These are phyloP conservation scores for Perccottus glenii DNA, from an alignment of 2,113 vertebrate species.

Conservation along the genomic window DNA sequence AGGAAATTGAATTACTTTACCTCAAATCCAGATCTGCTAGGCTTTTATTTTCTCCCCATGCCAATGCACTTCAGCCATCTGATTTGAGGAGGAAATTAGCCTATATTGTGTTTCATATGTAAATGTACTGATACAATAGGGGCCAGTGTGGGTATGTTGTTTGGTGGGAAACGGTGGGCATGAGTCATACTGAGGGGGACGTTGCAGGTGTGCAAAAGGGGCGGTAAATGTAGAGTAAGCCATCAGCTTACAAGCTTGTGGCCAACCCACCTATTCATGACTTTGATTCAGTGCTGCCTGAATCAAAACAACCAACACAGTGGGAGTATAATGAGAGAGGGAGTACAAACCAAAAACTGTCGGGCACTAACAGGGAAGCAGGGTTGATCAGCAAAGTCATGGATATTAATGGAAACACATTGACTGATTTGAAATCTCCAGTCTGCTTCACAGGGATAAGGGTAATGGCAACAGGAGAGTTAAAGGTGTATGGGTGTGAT, in stretches of 20 bases:
- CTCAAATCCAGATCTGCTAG: slow-evolving; percentile 30
- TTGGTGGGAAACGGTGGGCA: slow-evolving; percentile 27
- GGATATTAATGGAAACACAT: slow-evolving; percentile 37
- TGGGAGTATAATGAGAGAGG: neutral
- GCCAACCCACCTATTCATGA: slow-evolving; percentile 42
- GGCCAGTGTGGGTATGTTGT: slow-evolving; percentile 6
- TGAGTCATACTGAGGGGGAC: slow-evolving; percentile 53
- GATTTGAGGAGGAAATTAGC: slow-evolving; percentile 56
- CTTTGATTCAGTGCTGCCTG: slow-evolving; percentile 36
- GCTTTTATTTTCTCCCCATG: slow-evolving; percentile 47
- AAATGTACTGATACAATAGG: slow-evolving; percentile 23
- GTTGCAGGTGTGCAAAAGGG: slow-evolving; percentile 40
- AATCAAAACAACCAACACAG: slow-evolving; percentile 7
- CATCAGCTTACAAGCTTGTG: slow-evolving; percentile 39
- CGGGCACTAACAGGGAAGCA: neutral
- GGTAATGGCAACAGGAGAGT: slow-evolving; percentile 31
- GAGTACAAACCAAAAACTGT: neutral
- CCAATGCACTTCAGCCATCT: slow-evolving; percentile 40
- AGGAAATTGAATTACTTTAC: slow-evolving; percentile 49
- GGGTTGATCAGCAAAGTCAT: slow-evolving; percentile 33
- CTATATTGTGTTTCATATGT: slow-evolving; percentile 28
- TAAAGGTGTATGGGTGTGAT: slow-evolving; percentile 29
- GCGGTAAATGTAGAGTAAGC: slow-evolving; percentile 33
- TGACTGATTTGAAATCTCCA: slow-evolving; percentile 44
- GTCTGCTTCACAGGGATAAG: slow-evolving; percentile 32